Conservation (phyloP, 1,140 invertebrate genomes). For the Agrilus planipennis region DNA sequence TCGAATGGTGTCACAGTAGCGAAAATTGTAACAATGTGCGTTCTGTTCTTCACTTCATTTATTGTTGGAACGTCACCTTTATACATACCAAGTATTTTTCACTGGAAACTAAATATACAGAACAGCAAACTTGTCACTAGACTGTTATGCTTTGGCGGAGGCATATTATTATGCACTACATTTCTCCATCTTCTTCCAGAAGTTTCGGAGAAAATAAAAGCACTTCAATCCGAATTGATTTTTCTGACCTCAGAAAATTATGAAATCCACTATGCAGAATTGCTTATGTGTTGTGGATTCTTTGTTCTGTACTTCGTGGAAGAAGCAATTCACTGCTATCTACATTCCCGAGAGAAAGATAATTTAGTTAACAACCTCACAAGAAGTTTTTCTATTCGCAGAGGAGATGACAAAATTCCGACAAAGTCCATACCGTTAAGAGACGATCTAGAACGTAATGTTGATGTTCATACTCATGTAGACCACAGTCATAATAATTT, state of each 20-base stretch:
- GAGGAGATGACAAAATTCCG: constrained; percentile 10
- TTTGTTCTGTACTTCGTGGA: constrained; percentile 78
- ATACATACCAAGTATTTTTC: constrained; percentile 48
- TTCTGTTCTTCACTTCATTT: constrained; percentile 54
- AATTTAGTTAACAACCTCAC: constrained; percentile 12
- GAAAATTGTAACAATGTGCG: constrained; percentile 59
- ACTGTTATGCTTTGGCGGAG: constrained; percentile 80
- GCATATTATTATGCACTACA: constrained; percentile 80
- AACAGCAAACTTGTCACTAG: constrained; percentile 40
- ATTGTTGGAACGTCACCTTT: constrained; percentile 56
- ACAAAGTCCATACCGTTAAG: constrained; percentile 22
- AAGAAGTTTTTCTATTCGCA: constrained; percentile 23
- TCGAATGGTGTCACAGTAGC: too few species aligned
- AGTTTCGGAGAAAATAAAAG: constrained; percentile 55
- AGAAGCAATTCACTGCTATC: constrained; percentile 61
- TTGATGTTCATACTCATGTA: constrained; percentile 13
- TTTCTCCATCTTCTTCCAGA: constrained; percentile 86
- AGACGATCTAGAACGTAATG: constrained; percentile 9
- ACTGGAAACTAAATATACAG: constrained; percentile 38
- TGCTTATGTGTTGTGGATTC: constrained; percentile 63
- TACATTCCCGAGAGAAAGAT: constrained; percentile 38
- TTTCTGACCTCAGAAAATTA: constrained; percentile 34
- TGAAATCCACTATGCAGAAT: constrained; percentile 57
- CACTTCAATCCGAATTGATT: constrained; percentile 35
- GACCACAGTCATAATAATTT: constrained; percentile 28